Percentiles rank a stretch among this genome's conserved stretches.
phyloP scores from a whole-genome alignment of 2,888 invertebrate species.

The Molanna angustata region DNA sequence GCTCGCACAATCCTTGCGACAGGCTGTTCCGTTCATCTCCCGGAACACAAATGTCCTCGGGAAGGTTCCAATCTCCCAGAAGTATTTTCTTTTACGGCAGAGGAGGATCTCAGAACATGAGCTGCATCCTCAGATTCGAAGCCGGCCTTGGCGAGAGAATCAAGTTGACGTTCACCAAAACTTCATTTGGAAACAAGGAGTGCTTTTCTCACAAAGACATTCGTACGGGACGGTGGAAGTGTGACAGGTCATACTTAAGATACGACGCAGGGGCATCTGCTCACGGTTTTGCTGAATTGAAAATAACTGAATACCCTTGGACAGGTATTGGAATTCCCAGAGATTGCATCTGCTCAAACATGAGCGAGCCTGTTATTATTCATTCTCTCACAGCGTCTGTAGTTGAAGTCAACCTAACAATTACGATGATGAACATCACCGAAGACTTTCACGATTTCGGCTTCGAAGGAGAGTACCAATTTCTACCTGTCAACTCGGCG shows the following conservation, averaged over 20 bases:
- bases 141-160: slow-evolving; percentile 66
- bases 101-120: slow-evolving; percentile 73
- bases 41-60: slow-evolving; percentile 53
- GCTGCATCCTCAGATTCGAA: slow-evolving; percentile 73
- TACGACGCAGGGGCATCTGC: slow-evolving; percentile 45
- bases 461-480: slow-evolving; percentile 73
- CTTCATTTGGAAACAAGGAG: slow-evolving; percentile 66
- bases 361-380: slow-evolving; percentile 62
- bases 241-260: slow-evolving; percentile 50
- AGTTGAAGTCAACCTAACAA: slow-evolving; percentile 70
- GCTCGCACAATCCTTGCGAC: slow-evolving; percentile 63
- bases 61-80: slow-evolving; percentile 70
- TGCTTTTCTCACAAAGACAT: slow-evolving; percentile 67
- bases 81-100: slow-evolving; percentile 81
- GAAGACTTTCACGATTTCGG: slow-evolving; percentile 78
- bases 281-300: slow-evolving; percentile 57
- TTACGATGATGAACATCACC: slow-evolving; percentile 76
- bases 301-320: slow-evolving; percentile 70
- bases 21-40: slow-evolving; percentile 54
- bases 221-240: slow-evolving; percentile 66
- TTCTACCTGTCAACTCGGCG: slow-evolving; percentile 56
- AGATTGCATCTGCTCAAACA: slow-evolving; percentile 72
- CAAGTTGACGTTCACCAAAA: slow-evolving; percentile 66
- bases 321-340: slow-evolving; percentile 63
- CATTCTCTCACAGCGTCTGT: slow-evolving; percentile 67